Conservation (phyloP, 2,797 vertebrate genomes). For the Cuniculus paca region DNA sequence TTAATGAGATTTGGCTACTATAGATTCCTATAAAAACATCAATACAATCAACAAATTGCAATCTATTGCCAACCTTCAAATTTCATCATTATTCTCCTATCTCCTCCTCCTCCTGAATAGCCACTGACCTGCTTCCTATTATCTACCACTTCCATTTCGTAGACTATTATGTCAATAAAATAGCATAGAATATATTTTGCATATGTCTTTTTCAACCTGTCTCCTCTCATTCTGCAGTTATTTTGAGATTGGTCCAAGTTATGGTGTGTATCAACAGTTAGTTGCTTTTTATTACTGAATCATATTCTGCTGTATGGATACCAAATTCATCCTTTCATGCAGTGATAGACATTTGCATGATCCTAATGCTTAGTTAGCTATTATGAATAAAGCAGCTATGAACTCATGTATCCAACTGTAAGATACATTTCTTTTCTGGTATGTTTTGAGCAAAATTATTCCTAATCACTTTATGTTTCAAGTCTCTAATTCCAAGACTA, state of each 20-base stretch:
- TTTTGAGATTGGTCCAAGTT: not conserved
- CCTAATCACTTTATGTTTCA: not conserved
- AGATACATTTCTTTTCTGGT: not conserved
- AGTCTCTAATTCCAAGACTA: not conserved
- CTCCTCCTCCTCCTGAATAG: not conserved
- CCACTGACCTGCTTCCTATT: not conserved
- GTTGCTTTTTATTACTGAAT: not conserved
- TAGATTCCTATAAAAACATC: not conserved
- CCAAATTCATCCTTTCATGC: not conserved
- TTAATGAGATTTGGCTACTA: not conserved
- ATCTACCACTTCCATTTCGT: not conserved
- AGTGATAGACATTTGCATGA: not conserved
- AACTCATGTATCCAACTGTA: not conserved
- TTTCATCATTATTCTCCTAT: not conserved
- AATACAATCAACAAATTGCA: not conserved
- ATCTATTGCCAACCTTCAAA: not conserved
- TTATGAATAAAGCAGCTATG: not conserved
- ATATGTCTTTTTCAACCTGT: not conserved
- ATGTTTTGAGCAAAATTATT: conserved; percentile 49
- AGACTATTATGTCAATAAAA: not conserved
- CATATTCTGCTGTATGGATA: not conserved
- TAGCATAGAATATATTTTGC: not conserved
- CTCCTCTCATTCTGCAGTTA: not conserved
- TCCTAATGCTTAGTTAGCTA: not conserved
- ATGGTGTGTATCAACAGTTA: not conserved